phyloP scores from a whole-genome alignment of 2,113 vertebrate species.

The Lichenostomus cassidix region DNA sequence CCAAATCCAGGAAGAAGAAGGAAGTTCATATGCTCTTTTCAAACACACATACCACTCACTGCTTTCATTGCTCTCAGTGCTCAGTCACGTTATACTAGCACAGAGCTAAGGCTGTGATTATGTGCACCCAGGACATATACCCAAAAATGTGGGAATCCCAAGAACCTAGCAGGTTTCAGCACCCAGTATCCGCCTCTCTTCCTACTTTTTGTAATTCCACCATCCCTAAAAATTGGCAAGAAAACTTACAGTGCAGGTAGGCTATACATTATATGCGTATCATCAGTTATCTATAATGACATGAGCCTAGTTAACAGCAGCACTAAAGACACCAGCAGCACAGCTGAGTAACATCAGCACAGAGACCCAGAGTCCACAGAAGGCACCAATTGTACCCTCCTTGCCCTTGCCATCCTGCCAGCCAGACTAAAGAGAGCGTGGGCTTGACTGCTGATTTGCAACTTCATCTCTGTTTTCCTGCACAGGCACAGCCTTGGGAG shows the following conservation, averaged over 20 bases:
- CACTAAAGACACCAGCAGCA: neutral
- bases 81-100: neutral
- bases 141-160: neutral
- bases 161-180: fast-evolving
- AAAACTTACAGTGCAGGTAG: neutral
- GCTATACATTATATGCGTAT: too few species aligned
- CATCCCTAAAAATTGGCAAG: neutral
- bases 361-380: neutral
- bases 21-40: neutral
- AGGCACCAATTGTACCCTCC: neutral
- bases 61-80: neutral
- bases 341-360: neutral
- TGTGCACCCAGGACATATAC: neutral
- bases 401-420: neutral
- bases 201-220: neutral
- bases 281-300: neutral
- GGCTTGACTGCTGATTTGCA: neutral
- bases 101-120: neutral
- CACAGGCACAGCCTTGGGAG: neutral
- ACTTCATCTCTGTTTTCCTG: neutral
- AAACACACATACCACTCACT: neutral
- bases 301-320: neutral
- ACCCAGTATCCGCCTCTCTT: neutral
- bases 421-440: neutral
- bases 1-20: neutral